Percentiles rank a stretch among this genome's conserved stretches.
Conservation (phyloP, 2,888 invertebrate genomes). For the Nomada lathburiana region DNA sequence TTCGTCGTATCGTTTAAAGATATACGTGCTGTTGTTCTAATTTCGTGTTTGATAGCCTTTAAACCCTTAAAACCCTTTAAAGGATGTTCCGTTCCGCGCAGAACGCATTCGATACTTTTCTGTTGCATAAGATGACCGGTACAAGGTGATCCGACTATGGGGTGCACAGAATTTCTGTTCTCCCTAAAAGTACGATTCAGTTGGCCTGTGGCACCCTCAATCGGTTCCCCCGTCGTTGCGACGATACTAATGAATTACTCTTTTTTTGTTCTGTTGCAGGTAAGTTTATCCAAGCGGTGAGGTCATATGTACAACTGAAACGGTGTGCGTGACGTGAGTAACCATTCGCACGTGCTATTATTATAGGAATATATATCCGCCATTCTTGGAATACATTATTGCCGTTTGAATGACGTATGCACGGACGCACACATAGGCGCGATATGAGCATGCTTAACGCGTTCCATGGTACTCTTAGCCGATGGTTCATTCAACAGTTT, state of each 20-base stretch:
- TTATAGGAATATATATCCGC: constrained; percentile 28
- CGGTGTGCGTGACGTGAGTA: constrained; percentile 50
- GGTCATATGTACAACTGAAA: neutral
- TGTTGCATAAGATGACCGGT: too few relatives aligned
- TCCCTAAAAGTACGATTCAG: constrained; percentile 3
- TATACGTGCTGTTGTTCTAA: too few relatives aligned
- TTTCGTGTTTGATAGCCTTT: too few relatives aligned
- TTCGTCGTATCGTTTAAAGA: too few relatives aligned
- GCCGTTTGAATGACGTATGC: constrained; percentile 42
- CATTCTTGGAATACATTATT: constrained; percentile 49
- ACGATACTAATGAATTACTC: constrained; percentile 23
- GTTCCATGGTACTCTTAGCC: constrained; percentile 8
- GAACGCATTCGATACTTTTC: neutral
- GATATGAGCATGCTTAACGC: neutral
- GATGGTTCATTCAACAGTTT: constrained; percentile 45
- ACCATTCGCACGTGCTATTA: constrained; percentile 38
- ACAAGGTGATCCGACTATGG: too few relatives aligned
- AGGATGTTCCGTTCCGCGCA: neutral
- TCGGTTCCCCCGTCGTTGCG: neutral
- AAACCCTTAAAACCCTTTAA: neutral
- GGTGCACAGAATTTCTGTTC: neutral
- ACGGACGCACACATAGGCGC: neutral
- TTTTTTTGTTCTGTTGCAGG: constrained; percentile 67
- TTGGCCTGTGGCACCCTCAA: neutral
- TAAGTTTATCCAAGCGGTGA: constrained; percentile 57